Base-by-base conservation (phyloP, 2,113 vertebrate genomes). In the Stegostoma tigrinum region DNA sequence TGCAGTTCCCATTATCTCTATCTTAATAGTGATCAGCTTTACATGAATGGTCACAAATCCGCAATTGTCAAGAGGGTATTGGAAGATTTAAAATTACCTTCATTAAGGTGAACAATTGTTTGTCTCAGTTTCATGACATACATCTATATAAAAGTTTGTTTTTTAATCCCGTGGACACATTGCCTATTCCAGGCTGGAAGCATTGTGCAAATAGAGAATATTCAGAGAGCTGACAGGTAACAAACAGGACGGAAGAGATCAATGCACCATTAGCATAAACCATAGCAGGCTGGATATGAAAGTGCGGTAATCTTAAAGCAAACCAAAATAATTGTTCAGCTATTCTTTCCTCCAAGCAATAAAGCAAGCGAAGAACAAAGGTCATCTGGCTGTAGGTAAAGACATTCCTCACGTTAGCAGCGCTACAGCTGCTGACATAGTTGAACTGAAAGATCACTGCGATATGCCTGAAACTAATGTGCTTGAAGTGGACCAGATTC, bases 381-480 rank as follows among this genome's bases (percentile, higher is more conserved):
- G 66, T 67, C 64, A 68, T n/a, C 4, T 19, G 52, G 52, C 4
- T 83, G 80, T 21, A 89, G 24, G 3, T 34, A 90, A 90, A 61
- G 87, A 34, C 87, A 90, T 61, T 34, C 52, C 48, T 90, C 52
- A 61, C 0, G 52, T 55, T 55, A 27, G 86, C 52, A 89, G 24
- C 48, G 15, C 15, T 90, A 17, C 30, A 34, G 87, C 0, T 55
- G 27, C 87, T 61, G 48, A 61, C 87, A 90, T 90, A 61, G 64
- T 61, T 61, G 87, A 90, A 64, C 30, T 90, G 87, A 90, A 61
- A 14, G 27, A 90, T 61, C 87, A 90, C 5, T 15, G 48, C 27
- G 15, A 34, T 34, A 34, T 64, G 87, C 87, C 87, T 90, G 87
- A 90, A 90, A 61, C 86, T 90, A 64, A 90, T 90, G 87, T 19